Evolutionary conservation across 2,797 vertebrate species (phyloP), one percentile per base, ranked within the genome.

Genomic region (Anabacerthia variegaticeps): DNA sequence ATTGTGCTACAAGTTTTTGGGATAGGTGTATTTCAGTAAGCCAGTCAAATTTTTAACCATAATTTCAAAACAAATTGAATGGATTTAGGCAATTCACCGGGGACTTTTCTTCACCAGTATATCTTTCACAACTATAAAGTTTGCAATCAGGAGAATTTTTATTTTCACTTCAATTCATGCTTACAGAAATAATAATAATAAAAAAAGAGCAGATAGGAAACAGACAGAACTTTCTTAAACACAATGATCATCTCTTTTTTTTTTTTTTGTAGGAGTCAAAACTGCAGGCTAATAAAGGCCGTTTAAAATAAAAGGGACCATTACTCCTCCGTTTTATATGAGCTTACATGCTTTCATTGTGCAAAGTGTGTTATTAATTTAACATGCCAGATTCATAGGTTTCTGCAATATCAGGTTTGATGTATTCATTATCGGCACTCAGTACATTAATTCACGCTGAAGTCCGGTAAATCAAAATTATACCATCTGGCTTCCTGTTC

Each of bases 401-500:
- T 99, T 99, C 99, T 99, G 99, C 98, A 99, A 99, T 99, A 99
- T 98, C 98, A 98, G 98, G 98, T 99, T 98, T 98, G 98, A 99
- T 99, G 98, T 98, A 98, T 98, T 98, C 98, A 98, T 98, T 98
- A 99, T 98, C 98, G 98, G 98, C 98, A 98, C 98, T 99, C 98
- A 98, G 98, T 98, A 98, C 99, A 99, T 99, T 99, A 99, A 99
- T 99, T 99, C 99, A 99, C 98, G 98, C 98, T 99, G 98, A 99
- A 98, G 98, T 98, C 98, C 98, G 98, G 98, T 98, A 98, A 98
- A 99, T 99, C 99, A 99, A 99, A 99, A 99, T 98, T 99, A 99
- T 99, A 99, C 99, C 99, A 99, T 99, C 99, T 99, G 99, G 99
- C 99, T 98, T 98, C 99, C 99, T 99, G 98, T 99, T 99, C 98